Evolutionary conservation across 2,888 invertebrate species (phyloP), one percentile per base, ranked within the genome.

Genomic region (Drosophila robusta): DNA sequence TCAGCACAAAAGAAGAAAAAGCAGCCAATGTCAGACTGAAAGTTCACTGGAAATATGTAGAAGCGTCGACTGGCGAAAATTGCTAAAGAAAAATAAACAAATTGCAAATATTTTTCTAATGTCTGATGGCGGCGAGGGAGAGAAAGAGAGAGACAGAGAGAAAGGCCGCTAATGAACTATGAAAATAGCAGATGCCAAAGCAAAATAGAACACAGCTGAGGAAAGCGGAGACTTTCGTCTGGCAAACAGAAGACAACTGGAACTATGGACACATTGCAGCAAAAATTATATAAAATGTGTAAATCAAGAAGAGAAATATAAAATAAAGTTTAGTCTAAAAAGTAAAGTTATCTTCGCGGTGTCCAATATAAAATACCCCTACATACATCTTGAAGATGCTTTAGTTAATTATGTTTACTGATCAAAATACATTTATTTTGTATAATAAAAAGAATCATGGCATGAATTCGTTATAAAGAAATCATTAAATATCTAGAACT

Each of bases 91-190:
- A 41, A 60, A 45, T 52, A 68, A 61, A 62, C 44, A 32, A 80
- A 72, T 70, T 66, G 69, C 68, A 84, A 81, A 89, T 74, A 81
- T 78, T 81, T 83, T 84, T 85, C 76, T 78, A 81, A 89, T 78
- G 82, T 80, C 81, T 71, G 87, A 54, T 65, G 56, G 68, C 78
- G 80, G 72, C 68, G 42, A 14, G 58, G 58, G 12, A 41, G 18
- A 26, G 1, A 34, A 46, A 45, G 41, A 42, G 24, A 6, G n/a
- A 12, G 22, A 9, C 4, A 16, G 26, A 41, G 22, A 46, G 57
- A 24, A 46, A 50, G 42, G 24, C 41, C 79, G 66, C 81, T 82
- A 85, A 85, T 81, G 77, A 82, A 82, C 82, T 68, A 73, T 75
- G 67, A 81, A 77, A 82, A 64, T 52, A 60, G 63, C 79, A 74